Percentiles rank a stretch among this genome's conserved stretches.
Conservation (phyloP, 2,888 invertebrate genomes). For the Onchidella celtica region DNA sequence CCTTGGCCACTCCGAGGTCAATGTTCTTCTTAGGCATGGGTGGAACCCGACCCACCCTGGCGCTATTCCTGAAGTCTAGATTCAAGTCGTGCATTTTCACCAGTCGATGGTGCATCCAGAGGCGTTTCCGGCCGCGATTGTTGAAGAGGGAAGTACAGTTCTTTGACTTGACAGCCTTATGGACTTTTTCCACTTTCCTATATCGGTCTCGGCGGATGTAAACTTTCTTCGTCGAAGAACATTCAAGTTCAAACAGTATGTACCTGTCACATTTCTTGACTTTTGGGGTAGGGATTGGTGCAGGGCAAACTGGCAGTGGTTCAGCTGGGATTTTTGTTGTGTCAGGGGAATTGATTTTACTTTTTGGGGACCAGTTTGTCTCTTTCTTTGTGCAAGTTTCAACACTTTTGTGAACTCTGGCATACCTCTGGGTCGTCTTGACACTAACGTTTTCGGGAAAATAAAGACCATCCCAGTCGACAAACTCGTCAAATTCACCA, state of each 20-base stretch:
- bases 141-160: slow-evolving; percentile 66
- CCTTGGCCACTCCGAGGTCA: not conserved
- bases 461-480: slow-evolving; percentile 32
- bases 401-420: not conserved
- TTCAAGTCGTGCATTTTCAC: slow-evolving; percentile 63
- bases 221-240: slow-evolving; percentile 15
- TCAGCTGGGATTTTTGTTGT: not conserved
- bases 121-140: slow-evolving; percentile 63
- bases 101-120: slow-evolving; percentile 70
- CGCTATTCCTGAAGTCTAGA: slow-evolving; percentile 49
- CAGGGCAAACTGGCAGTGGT: not conserved
- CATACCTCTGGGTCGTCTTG: not conserved
- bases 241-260: slow-evolving; percentile 34
- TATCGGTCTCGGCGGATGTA: slow-evolving; percentile 60
- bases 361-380: not conserved
- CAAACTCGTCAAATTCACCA: not conserved
- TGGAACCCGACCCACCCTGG: slow-evolving; percentile 54
- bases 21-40: slow-evolving; percentile 34
- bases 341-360: not conserved
- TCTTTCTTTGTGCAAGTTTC: not conserved
- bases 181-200: slow-evolving; percentile 65
- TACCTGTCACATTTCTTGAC: slow-evolving; percentile 26
- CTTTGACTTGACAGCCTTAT: slow-evolving; percentile 72
- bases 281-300: not conserved
- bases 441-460: not conserved